Base-by-base conservation (phyloP, 2,797 vertebrate species). In the Nannoperca obscura region DNA sequence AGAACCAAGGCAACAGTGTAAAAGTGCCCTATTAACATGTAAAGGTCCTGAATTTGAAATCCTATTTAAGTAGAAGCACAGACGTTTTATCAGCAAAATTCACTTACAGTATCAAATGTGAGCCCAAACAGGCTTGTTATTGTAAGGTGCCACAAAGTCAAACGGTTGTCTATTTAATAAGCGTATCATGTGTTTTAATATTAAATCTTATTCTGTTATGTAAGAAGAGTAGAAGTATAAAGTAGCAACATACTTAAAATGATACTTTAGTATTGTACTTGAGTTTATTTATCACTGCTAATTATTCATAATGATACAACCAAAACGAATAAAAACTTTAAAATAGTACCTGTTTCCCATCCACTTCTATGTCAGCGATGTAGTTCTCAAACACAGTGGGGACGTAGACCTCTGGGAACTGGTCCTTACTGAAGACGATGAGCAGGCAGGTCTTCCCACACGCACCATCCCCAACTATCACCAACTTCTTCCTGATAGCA, bases 351-450 rank as follows among this genome's bases (percentile, higher is more conserved):
- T 99, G 98, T 93, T 98, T 99, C 59, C 97, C 89, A 0, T 99
- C 98, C 15, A 99, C 98, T 94, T 99, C 98, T 13, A 99, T 99
- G 93, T 99, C 98, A 0, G 98, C 97, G 0, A 99, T 99, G 94
- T 99, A 99, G 95, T 99, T 99, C 93, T 99, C 98, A 3, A 99
- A 99, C 73, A 99, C 98, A 0, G 98, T 99, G 24, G 98, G 98
- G 63, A 99, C 97, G 0, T 99, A 99, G 80, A 99, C 98, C 76
- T 99, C 98, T 0, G 98, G 98, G 91, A 99, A 99, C 93, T 98
- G 98, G 83, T 99, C 93, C 81, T 99, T 99, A 88, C 98, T 99
- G 95, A 99, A 99, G 74, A 99, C 97, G 0, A 99, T 99, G 76
- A 99, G 96, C 67, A 99, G 96, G 69, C 98, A 99, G 1, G 98